Percentiles rank a stretch among this genome's conserved stretches.
Conservation (phyloP, 2,888 invertebrate genomes). For the Heterodera filipjevi region DNA sequence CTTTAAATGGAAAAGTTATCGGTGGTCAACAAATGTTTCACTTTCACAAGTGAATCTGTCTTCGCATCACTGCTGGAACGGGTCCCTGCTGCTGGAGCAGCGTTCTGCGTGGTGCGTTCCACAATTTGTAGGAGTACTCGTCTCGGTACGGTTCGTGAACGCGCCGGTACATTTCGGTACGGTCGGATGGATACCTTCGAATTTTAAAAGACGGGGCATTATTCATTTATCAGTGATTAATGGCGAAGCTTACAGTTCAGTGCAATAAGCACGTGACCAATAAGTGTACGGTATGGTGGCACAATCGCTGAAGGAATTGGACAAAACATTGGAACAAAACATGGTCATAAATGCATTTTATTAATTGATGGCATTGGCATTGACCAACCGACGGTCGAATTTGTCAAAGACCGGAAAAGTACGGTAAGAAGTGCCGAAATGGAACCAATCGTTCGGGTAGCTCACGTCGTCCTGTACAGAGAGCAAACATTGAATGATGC, state of each 20-base stretch:
- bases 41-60: no score
- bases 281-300: constrained; percentile 19
- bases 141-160: constrained; percentile 20
- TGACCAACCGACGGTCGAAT: constrained; percentile 14
- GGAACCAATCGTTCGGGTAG: constrained; percentile 19
- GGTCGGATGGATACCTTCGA: constrained; percentile 21
- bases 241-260: neutral
- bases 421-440: constrained; percentile 13
- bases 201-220: neutral
- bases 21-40: neutral
- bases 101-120: constrained; percentile 13
- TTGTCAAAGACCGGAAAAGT: constrained; percentile 13
- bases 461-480: constrained; percentile 3
- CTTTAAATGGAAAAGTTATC: neutral
- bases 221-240: neutral
- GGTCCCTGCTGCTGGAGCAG: neutral
- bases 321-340: neutral
- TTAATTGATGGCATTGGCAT: neutral
- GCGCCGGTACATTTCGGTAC: constrained; percentile 20
- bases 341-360: neutral
- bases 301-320: constrained; percentile 1
- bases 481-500: neutral
- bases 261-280: constrained; percentile 18
- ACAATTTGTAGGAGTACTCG: constrained; percentile 28
- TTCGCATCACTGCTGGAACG: no score